phyloP scores from a whole-genome alignment of 2,797 vertebrate genomes.

The Arremon brunneinucha region DNA sequence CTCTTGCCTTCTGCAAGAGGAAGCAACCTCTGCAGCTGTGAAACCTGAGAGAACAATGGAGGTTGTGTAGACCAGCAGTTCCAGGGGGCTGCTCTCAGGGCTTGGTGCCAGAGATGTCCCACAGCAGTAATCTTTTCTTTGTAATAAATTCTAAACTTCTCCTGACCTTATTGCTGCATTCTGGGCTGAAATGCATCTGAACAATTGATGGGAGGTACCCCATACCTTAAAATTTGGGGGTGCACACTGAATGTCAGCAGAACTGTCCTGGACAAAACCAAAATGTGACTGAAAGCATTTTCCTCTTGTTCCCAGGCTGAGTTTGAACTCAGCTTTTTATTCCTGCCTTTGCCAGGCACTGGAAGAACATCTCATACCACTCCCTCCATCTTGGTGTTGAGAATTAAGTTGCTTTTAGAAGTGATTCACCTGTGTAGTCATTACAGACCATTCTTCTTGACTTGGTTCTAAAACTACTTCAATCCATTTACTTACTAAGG shows the following conservation, averaged over 20 bases:
- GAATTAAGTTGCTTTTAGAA: background rate
- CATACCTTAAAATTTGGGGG: background rate
- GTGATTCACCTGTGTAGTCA: background rate
- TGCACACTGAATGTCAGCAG: background rate
- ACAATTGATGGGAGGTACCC: background rate
- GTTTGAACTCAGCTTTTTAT: background rate
- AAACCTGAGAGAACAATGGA: constrained; percentile 60
- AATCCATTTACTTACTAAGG: background rate
- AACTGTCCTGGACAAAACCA: background rate
- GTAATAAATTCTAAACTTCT: constrained; percentile 44
- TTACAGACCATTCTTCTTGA: background rate
- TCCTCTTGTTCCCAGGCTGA: background rate
- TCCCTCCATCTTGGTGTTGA: background rate
- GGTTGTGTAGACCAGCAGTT: background rate
- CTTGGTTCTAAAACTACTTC: background rate
- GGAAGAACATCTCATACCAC: background rate
- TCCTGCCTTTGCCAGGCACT: background rate
- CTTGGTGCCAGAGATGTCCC: constrained; percentile 14
- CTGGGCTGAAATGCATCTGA: background rate
- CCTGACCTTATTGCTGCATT: background rate
- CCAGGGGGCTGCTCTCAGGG: background rate
- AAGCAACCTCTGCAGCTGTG: constrained; percentile 56
- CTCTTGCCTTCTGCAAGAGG: background rate
- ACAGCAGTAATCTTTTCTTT: background rate
- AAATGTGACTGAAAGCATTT: background rate